Evolutionary conservation across 1,140 invertebrate species (phyloP), one percentile per base, ranked within the genome.

Genomic region (Calliphora vicina): DNA sequence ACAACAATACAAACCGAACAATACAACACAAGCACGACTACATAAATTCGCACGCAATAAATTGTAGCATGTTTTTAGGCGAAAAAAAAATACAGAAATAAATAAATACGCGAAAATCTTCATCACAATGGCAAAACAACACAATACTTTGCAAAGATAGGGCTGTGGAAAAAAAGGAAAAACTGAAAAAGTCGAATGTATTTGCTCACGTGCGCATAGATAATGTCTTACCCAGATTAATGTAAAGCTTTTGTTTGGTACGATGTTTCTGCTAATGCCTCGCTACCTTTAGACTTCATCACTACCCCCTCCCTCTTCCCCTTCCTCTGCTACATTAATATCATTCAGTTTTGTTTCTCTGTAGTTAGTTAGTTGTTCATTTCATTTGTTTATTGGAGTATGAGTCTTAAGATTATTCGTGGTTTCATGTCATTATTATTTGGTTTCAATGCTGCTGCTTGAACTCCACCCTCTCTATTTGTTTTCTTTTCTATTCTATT

Each of bases 11-110:
- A 61, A 61, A 61, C 50, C 12, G 13, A n/a, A 61, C 17, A 61
- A 1, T 17, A 61, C 13, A 17, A 23, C 20, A 23, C 61, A 9
- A 23, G n/a, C 5, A 67, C 4, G 20, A 45, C 74, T 25, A 20
- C n/a, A 43, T 78, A 78, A 78, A 78, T 78, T 78, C 26, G 74
- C 74, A 78, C 74, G 74, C 74, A 78, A 78, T 78, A 78, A 78
- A 78, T 78, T 78, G 74, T 78, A 78, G 74, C 74, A 78, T 42
- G 35, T 78, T 78, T 78, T 78, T 78, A 78, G 74, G 74, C 35
- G 23, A 78, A 76, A 74, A 74, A 74, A 29, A 74, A 15, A 35
- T 5, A 23, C 25, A 76, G 9, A 76, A 35, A 35, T 74, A 45
- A 4, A 78, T 20, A 43, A 43, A 20, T 78, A 78, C 74, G 74